phyloP scores from a whole-genome alignment of 2,797 vertebrate genomes.

The Sebastes oblongus region DNA sequence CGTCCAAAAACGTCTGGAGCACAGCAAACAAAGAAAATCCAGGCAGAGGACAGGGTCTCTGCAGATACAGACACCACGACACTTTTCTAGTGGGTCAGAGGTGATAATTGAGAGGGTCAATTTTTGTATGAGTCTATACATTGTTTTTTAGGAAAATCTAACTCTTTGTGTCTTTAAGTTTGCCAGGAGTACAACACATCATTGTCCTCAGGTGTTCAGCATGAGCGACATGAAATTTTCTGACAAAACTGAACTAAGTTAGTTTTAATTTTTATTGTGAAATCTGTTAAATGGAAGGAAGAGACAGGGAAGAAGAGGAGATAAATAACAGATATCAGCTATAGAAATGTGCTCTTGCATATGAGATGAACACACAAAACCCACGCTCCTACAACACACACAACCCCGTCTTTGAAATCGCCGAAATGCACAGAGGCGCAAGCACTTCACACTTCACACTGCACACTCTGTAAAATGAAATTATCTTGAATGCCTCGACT shows the following conservation, averaged over 20 bases:
- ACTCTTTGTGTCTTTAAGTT: neutral
- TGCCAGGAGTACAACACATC: neutral
- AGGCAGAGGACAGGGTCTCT: neutral
- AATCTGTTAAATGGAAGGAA: conserved; percentile 12
- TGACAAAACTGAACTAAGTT: neutral
- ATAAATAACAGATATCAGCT: neutral
- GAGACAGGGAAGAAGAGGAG: neutral
- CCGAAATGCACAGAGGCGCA: conserved; percentile 4
- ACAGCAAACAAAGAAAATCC: neutral
- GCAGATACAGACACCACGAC: neutral
- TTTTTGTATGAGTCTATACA: too few species aligned
- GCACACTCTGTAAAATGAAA: neutral
- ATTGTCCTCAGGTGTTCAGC: neutral
- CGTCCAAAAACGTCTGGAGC: fast-evolving
- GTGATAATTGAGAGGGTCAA: too few species aligned
- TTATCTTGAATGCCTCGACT: conserved; percentile 26
- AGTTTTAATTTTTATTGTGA: conserved; percentile 6
- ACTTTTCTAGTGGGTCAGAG: neutral
- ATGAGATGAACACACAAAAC: conserved; percentile 6
- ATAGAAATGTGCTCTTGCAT: conserved; percentile 16
- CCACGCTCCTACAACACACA: neutral
- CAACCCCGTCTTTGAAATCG: neutral
- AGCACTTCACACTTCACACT: conserved; percentile 3
- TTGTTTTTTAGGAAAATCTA: too few species aligned
- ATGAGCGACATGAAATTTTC: neutral